Percentiles rank a stretch among this genome's conserved stretches.
Conservation (phyloP, 2,797 vertebrate species). For the Microctenopoma steveboyesi region DNA sequence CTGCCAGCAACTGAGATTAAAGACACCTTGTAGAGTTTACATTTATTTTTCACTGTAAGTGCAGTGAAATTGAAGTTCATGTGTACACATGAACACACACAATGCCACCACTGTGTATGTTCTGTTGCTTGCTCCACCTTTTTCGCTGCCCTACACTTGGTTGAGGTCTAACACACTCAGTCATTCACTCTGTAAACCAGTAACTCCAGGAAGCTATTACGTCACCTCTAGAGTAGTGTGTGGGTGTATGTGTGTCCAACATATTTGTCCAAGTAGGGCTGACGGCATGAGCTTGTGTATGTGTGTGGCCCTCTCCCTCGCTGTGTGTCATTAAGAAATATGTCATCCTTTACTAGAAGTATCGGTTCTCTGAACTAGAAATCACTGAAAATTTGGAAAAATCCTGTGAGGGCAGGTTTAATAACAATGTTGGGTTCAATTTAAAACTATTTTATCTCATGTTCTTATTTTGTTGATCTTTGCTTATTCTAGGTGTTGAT, state of each 20-base stretch:
- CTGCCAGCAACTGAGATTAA: too few species aligned
- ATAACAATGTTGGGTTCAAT: neutral
- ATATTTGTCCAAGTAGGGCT: slow-evolving; percentile 17
- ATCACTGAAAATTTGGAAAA: neutral
- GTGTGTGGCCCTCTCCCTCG: slow-evolving; percentile 15
- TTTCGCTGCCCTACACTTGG: slow-evolving; percentile 9
- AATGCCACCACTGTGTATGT: too few species aligned
- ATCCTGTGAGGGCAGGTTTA: slow-evolving; percentile 35
- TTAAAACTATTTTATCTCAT: too few species aligned
- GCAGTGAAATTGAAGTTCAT: too few species aligned
- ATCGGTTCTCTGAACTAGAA: slow-evolving; percentile 9
- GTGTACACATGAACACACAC: too few species aligned
- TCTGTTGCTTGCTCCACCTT: neutral
- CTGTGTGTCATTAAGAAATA: slow-evolving; percentile 35
- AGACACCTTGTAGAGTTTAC: too few species aligned
- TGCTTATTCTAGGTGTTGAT: too few species aligned
- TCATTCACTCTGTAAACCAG: slow-evolving; percentile 35
- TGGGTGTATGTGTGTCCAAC: slow-evolving; percentile 20
- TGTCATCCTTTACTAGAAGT: slow-evolving; percentile 36
- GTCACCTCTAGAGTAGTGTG: slow-evolving; percentile 43
- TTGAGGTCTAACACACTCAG: slow-evolving; percentile 1
- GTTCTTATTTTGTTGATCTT: too few species aligned
- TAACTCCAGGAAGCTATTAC: slow-evolving; percentile 49
- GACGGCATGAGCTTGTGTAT: slow-evolving; percentile 12
- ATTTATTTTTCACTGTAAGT: too few species aligned